These are phyloP conservation scores for Temnothorax longispinosus DNA, from an alignment of 1,140 invertebrate species.

Conservation along the genomic window DNA sequence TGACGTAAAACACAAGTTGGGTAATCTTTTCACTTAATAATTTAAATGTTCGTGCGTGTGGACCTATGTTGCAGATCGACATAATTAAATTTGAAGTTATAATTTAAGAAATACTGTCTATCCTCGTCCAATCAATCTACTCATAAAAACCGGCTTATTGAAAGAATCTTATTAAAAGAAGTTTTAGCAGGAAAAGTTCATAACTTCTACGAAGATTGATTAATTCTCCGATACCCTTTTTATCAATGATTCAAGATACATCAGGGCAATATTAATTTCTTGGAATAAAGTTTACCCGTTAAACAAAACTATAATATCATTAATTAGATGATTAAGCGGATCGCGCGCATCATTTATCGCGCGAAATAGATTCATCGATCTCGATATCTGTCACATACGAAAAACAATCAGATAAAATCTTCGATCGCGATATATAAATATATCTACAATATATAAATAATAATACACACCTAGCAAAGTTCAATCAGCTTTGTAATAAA, in stretches of 20 bases:
- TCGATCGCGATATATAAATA: background rate
- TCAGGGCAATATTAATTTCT: slow-evolving; percentile 51
- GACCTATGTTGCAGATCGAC: background rate
- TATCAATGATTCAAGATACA: slow-evolving; percentile 47
- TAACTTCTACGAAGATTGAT: slow-evolving; percentile 54
- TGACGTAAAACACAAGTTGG: background rate
- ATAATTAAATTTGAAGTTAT: background rate
- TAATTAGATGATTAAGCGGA: slow-evolving; percentile 34
- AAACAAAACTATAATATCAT: slow-evolving; percentile 25
- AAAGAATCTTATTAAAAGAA: slow-evolving; percentile 61
- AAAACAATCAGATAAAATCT: background rate
- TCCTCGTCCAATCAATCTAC: slow-evolving; percentile 32
- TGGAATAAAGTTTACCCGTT: slow-evolving; percentile 33
- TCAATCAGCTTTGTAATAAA: background rate
- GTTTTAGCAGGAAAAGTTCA: slow-evolving; percentile 39
- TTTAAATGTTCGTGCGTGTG: background rate
- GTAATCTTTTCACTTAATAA: slow-evolving; percentile 3
- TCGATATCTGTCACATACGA: background rate
- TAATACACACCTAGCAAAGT: background rate
- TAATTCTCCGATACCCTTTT: slow-evolving; percentile 50
- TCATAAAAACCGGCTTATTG: slow-evolving; percentile 33
- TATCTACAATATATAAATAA: background rate
- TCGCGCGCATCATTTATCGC: slow-evolving; percentile 17
- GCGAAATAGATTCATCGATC: slow-evolving; percentile 21
- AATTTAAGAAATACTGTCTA: slow-evolving; percentile 21